Evolutionary conservation across 64 coral and sea anemone species (phyloP), one percentile per base, ranked within the genome.

Genomic region (Stichodactyla helianthus): DNA sequence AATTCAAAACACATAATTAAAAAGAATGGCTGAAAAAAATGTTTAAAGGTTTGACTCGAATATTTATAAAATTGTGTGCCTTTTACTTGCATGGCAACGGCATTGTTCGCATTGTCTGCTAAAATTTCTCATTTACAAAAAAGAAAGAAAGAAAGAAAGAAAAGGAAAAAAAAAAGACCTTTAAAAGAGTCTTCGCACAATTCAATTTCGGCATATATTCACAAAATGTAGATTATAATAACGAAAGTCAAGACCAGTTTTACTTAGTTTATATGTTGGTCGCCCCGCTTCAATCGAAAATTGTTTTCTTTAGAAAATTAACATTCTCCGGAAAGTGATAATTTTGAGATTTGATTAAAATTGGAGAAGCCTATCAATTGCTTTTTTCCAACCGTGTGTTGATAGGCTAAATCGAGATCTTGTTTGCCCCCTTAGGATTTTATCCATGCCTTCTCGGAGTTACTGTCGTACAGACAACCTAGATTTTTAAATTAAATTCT

Each of bases 241-340:
- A 11, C n/a, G 7, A 26, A 8, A 74, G 19, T 23, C 26, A 74
- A 26, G 7, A 19, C 5, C 9, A 26, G 25, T 11, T 74, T 74
- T 65, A 65, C n/a, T 23, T 44, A 16, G 62, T 59, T 65, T 65
- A 74, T 23, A 74, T 31, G 68, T 31, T 19, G 11, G 1, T 0
- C 27, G 25, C 7, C 5, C 27, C 68, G 68, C 68, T 74, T 12
- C 12, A 74, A 74, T 74, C 27, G 25, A 74, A 14, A 74, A 27
- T 74, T 74, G 68, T 74, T 74, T 31, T 74, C 10, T 74, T 74
- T 26, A 14, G 68, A 31, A 74, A 74, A 74, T 74, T 74, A 31
- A 74, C 35, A 28, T 9, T 27, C 26, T 35, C 25, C 25, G 27
- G 25, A 74, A 28, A 0, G 25, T 74, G 68, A 74, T 74, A 74